Evolutionary conservation across 2,797 vertebrate species (phyloP), one percentile per base, ranked within the genome.

Genomic region (Labeo calbasu): DNA sequence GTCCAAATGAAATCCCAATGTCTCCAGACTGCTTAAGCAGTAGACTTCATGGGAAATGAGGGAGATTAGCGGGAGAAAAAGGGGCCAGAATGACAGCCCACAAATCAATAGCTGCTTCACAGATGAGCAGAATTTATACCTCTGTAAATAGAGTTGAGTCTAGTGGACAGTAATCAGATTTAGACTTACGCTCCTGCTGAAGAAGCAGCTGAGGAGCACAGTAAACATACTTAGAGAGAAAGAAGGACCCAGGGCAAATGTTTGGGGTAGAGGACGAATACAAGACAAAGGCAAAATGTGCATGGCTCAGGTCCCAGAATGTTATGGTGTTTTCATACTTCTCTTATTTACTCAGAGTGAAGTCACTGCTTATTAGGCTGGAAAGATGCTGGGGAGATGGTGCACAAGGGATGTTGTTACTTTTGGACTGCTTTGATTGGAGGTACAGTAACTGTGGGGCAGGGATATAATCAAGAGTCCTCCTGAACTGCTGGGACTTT

Each of bases 1-100:
- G 63, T 77, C 63, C 81, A 86, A 80, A 84, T 84, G 70, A 79
- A 86, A 86, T 86, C 81, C 77, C 71, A 76, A 76, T 86, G 85
- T 86, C 85, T 81, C 81, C 77, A 61, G 46, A 61, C 77, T 63
- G 61, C 70, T 80, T 79, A 86, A 86, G 71, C 77, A 84, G 66
- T 65, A 84, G 71, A 76, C 81, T 80, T 84, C 63, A 76, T 68
- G 43, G 72, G 71, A 77, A 80, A 78, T 79, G 72, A 83, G 65
- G 53, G 23, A 77, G 70, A 86, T 86, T 84, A 86, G 70, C 59
- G 36, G 53, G n/a, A 76, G 63, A 86, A 79, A 32, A 76, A 55
- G 28, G 77, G 61, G 71, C 76, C 81, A 72, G 81, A 46, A 46
- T 83, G 82, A 75, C 43, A 72, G 81, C 15, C 69, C 70, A 53